Percentiles rank a stretch among this genome's conserved stretches.
Evolutionary conservation across 2,888 invertebrate species (phyloP).

Genomic region (Mesorhabditis sp.): DNA sequence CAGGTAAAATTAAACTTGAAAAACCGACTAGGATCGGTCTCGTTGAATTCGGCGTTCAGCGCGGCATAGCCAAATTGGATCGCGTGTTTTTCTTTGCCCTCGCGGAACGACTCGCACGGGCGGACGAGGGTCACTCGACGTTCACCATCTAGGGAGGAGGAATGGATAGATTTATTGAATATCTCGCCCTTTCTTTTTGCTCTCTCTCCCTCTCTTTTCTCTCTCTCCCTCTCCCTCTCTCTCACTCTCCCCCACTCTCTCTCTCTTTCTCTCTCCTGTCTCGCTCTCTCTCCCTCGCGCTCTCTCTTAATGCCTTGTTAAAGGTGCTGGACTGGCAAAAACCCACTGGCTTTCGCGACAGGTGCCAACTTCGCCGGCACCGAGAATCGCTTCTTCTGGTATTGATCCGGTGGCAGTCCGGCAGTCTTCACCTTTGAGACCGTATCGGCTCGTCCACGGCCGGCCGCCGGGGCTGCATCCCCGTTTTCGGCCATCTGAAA

Average conservation of each 20-base stretch:
- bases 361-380: background rate
- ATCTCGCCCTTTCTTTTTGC: constrained; percentile 16
- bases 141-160: background rate
- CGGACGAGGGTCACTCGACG: constrained; percentile 3
- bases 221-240: background rate
- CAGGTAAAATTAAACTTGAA: background rate
- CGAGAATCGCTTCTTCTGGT: background rate
- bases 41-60: constrained; percentile 14
- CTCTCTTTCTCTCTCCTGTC: too few species aligned
- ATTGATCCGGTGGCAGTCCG: background rate
- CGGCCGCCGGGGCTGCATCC: too few species aligned
- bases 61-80: constrained; percentile 30
- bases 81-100: constrained; percentile 20
- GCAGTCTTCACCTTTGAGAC: background rate
- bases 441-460: background rate
- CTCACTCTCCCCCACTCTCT: constrained; percentile 7
- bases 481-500: too few species aligned
- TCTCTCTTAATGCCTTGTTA: too few species aligned
- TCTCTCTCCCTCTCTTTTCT: background rate
- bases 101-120: constrained; percentile 14
- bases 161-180: constrained; percentile 8
- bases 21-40: background rate
- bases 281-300: too few species aligned
- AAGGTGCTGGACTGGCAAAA: too few species aligned
- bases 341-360: background rate